Percentiles rank a stretch among this genome's conserved stretches.
These are phyloP conservation scores for Serripes groenlandicus DNA, from an alignment of 2,888 invertebrate genomes.

Conservation along the genomic window DNA sequence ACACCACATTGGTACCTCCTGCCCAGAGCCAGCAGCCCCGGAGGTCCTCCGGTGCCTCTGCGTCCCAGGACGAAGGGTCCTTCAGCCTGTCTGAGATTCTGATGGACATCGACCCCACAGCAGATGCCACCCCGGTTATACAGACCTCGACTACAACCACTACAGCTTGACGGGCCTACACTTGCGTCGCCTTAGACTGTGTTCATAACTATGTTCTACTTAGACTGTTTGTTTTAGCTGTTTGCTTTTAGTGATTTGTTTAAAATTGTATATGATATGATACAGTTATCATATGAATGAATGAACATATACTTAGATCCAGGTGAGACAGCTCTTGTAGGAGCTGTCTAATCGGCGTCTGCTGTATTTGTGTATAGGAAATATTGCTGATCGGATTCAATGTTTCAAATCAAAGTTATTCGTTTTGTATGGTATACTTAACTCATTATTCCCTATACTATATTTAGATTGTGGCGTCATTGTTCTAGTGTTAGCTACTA, in stretches of 20 bases:
- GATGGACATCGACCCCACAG: conserved; percentile 44
- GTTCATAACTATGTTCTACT: conserved; percentile 16
- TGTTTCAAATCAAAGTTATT: too few species aligned
- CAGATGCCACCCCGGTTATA: conserved; percentile 46
- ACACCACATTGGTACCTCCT: conserved; percentile 24
- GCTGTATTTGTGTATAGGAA: not conserved
- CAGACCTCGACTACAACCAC: conserved; percentile 24
- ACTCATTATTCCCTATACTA: too few species aligned
- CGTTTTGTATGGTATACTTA: too few species aligned
- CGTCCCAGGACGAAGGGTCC: conserved; percentile 31
- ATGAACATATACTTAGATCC: too few species aligned
- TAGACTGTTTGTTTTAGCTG: not conserved
- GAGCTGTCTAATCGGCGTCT: not conserved
- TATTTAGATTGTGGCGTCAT: too few species aligned
- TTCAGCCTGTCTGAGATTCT: conserved; percentile 29
- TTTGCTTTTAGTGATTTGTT: not conserved
- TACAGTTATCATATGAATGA: too few species aligned
- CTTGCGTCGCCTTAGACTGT: conserved; percentile 19
- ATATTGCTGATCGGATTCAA: too few species aligned
- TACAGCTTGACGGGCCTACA: conserved; percentile 34
- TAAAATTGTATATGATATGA: conserved; percentile 1
- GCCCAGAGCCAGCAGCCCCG: conserved; percentile 26
- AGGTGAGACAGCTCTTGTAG: not conserved
- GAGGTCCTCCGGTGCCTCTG: conserved; percentile 28
- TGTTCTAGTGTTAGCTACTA: too few species aligned